A percentile compares a stretch with the other conserved stretches of the same genome.
Conservation (phyloP, 2,797 vertebrate genomes). For the Schizopygopsis malacanthus region DNA sequence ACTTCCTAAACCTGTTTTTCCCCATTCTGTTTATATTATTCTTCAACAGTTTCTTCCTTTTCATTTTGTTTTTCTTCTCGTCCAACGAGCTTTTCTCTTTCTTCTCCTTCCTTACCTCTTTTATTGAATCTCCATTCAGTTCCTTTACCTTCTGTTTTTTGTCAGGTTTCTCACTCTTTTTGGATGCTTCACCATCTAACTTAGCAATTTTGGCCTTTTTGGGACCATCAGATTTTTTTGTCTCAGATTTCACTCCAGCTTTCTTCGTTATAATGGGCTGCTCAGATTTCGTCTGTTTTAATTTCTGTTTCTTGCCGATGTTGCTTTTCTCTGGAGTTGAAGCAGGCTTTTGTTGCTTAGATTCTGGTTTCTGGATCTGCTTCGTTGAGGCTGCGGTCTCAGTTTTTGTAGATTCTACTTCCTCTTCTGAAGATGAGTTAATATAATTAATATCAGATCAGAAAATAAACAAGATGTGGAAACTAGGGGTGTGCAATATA, state of each 20-base stretch:
- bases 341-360: not conserved
- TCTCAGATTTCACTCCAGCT: slow-evolving; percentile 62
- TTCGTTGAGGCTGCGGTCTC: slow-evolving; percentile 59
- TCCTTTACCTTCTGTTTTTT: slow-evolving; percentile 45
- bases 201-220: slow-evolving; percentile 77
- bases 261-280: slow-evolving; percentile 57
- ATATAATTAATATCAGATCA: slow-evolving; percentile 15
- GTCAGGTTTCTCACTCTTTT: slow-evolving; percentile 52
- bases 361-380: slow-evolving; percentile 61
- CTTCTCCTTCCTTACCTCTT: slow-evolving; percentile 58
- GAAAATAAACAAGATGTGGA: not conserved
- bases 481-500: no score
- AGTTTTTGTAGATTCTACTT: slow-evolving; percentile 51
- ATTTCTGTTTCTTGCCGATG: no score
- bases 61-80: slow-evolving; percentile 71
- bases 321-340: no score
- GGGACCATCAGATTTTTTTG: slow-evolving; percentile 64
- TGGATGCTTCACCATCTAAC: slow-evolving; percentile 67
- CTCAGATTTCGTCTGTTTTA: no score
- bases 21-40: slow-evolving; percentile 72
- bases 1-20: slow-evolving; percentile 78
- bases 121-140: slow-evolving; percentile 33
- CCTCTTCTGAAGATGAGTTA: slow-evolving; percentile 55
- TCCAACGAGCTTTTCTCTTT: slow-evolving; percentile 66
- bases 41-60: slow-evolving; percentile 59